phyloP scores from a whole-genome alignment of 2,888 invertebrate genomes.

The Eudemis profundana region DNA sequence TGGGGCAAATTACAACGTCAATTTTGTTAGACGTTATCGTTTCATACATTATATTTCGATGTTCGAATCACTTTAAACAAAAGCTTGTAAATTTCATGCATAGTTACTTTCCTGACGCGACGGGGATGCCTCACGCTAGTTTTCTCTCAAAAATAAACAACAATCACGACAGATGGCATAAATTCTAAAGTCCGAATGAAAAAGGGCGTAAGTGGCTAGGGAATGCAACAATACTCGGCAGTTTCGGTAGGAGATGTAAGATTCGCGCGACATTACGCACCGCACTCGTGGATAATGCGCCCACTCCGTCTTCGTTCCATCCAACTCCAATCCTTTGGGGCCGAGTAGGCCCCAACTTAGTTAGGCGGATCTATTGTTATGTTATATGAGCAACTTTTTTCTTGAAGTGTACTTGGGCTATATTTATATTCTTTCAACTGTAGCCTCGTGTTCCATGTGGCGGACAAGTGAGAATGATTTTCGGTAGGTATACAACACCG shows the following conservation, averaged over 20 bases:
- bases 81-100: constrained; percentile 6
- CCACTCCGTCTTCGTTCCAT: constrained; percentile 75
- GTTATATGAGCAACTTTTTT: constrained; percentile 16
- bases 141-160: constrained; percentile 41
- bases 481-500: too few species aligned
- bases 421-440: too few species aligned
- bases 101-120: not conserved
- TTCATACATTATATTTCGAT: too few species aligned
- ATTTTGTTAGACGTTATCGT: too few species aligned
- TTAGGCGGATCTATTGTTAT: constrained; percentile 42
- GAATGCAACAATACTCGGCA: not conserved
- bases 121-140: constrained; percentile 7
- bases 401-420: not conserved
- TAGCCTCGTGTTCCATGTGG: too few species aligned
- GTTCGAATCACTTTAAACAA: not conserved
- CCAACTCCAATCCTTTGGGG: constrained; percentile 60
- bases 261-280: constrained; percentile 27
- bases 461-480: too few species aligned
- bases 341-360: constrained; percentile 58
- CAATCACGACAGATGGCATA: constrained; percentile 42
- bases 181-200: not conserved
- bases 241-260: not conserved
- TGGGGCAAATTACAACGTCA: too few species aligned
- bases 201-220: not conserved
- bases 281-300: constrained; percentile 57